A percentile compares a stretch with the other conserved stretches of the same genome.
Conservation (phyloP, 2,888 invertebrate species). For the Pyrrhosoma nymphula region DNA sequence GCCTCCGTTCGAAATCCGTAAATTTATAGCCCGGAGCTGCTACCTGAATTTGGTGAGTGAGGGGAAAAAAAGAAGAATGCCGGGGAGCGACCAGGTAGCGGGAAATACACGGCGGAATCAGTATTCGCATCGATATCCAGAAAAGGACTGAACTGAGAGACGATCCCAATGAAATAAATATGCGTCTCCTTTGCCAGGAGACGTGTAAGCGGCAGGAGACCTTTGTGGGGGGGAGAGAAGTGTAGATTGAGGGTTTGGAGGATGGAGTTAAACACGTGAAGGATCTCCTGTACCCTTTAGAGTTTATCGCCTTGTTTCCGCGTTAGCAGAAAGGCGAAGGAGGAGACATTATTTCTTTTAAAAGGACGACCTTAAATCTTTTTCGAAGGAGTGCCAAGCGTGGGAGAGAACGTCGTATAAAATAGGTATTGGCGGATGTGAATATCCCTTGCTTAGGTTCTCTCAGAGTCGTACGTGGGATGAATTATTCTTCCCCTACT, state of each 20-base stretch:
- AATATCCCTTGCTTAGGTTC: not conserved
- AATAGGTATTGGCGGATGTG: not conserved
- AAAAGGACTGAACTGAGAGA: not conserved
- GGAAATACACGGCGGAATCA: no score
- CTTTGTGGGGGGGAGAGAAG: no score
- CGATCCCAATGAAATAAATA: not conserved
- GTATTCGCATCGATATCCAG: not conserved
- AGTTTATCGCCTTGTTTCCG: not conserved
- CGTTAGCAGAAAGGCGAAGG: not conserved
- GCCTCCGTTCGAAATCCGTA: no score
- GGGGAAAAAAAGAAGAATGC: no score
- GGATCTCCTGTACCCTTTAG: not conserved
- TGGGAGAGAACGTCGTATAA: not conserved
- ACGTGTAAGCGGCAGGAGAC: not conserved
- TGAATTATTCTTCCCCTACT: not conserved
- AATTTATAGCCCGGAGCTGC: no score
- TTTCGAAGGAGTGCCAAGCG: not conserved
- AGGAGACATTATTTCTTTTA: not conserved
- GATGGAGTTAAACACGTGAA: not conserved
- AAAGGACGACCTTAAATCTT: not conserved
- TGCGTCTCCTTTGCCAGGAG: not conserved
- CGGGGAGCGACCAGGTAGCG: no score
- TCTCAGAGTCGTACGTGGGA: not conserved
- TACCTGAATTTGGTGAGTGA: no score
- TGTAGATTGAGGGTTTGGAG: not conserved